Evolutionary conservation across 2,113 vertebrate species (phyloP).

Genomic region (Prochilodus magdalenae): DNA sequence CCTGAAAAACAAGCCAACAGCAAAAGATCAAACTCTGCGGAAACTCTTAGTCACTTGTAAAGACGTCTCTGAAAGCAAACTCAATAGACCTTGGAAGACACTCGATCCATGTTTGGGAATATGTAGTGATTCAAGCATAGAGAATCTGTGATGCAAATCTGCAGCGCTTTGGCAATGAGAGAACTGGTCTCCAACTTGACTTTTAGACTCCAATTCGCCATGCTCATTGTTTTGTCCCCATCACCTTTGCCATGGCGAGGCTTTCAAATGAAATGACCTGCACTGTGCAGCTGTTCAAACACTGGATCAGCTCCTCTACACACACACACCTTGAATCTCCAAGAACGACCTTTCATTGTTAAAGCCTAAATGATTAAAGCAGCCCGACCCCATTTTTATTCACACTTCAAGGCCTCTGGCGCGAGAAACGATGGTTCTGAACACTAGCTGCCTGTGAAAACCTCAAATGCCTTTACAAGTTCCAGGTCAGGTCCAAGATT

Average conservation of each 20-base stretch:
- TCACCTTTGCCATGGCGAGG: conserved; percentile 8
- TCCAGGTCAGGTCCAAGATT: conserved; percentile 18
- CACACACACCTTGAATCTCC: conserved; percentile 2
- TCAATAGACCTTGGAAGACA: conserved; percentile 2
- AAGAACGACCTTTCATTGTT: background rate
- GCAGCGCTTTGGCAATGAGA: conserved; percentile 36
- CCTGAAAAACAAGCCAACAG: conserved; percentile 72
- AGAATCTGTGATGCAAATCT: conserved; percentile 41
- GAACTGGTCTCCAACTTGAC: conserved; percentile 10
- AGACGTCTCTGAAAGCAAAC: conserved; percentile 27
- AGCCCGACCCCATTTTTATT: background rate
- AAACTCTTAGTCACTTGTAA: conserved; percentile 42
- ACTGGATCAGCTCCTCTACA: conserved; percentile 15
- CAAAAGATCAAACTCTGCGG: background rate
- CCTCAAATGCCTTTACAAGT: background rate
- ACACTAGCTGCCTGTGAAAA: background rate
- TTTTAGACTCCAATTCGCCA: conserved; percentile 17
- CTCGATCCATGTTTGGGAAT: conserved; percentile 17
- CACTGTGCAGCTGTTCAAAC: conserved; percentile 39
- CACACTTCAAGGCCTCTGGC: conserved; percentile 1
- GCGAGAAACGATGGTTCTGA: background rate
- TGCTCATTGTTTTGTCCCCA: conserved; percentile 30
- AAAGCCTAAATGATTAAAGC: conserved; percentile 7
- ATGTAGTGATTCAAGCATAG: conserved; percentile 20
- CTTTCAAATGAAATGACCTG: conserved; percentile 36